Evolutionary conservation across 2,113 vertebrate genomes (phyloP).

Genomic region (Phylloscopus trochilus): DNA sequence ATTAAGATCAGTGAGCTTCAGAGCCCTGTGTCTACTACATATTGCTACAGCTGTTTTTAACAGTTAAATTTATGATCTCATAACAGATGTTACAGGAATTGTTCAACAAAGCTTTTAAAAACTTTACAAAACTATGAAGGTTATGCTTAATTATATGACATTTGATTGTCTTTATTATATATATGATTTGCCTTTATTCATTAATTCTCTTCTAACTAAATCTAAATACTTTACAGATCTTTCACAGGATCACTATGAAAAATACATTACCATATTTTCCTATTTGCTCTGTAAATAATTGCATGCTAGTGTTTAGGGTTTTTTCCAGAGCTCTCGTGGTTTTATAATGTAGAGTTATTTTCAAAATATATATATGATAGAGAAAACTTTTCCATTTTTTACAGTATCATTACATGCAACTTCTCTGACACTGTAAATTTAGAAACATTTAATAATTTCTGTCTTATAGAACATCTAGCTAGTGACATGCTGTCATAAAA

Average conservation of each 20-base stretch:
- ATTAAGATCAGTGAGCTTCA: not conserved
- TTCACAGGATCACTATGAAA: not conserved
- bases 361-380: not conserved
- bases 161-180: no score
- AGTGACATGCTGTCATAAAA: not conserved
- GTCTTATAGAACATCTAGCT: not conserved
- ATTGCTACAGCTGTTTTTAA: not conserved
- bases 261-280: not conserved
- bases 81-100: rapidly evolving
- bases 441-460: not conserved
- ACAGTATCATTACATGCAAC: not conserved
- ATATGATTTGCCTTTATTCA: not conserved
- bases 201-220: not conserved
- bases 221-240: not conserved
- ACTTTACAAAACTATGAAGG: not conserved
- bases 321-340: not conserved
- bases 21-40: not conserved
- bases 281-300: not conserved
- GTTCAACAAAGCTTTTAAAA: not conserved
- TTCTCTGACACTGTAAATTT: not conserved
- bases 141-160: not conserved
- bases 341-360: not conserved
- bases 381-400: not conserved
- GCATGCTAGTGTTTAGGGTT: not conserved
- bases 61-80: not conserved